A percentile compares a stretch with the other conserved stretches of the same genome.
Evolutionary conservation across 2,113 vertebrate species (phyloP).

Genomic region (Oplegnathus fasciatus): DNA sequence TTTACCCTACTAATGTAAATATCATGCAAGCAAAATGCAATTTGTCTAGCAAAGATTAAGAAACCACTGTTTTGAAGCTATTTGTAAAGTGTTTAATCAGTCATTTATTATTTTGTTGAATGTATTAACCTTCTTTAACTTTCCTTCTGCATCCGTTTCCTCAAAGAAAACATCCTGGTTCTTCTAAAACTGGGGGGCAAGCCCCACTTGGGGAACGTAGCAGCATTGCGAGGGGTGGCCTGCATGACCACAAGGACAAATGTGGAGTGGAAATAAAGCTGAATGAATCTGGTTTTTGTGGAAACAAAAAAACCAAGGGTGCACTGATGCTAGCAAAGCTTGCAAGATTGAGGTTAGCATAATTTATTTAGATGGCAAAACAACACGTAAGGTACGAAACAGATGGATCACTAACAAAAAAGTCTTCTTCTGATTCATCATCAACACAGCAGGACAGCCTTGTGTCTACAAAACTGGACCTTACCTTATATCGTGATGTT

Average conservation of each 20-base stretch:
- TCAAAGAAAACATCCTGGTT: conserved; percentile 10
- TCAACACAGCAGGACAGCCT: neutral
- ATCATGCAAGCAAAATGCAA: neutral
- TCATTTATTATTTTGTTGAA: neutral
- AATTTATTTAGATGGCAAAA: neutral
- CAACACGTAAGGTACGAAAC: neutral
- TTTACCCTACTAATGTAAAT: conserved; percentile 9
- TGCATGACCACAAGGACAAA: neutral
- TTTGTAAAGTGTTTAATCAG: neutral
- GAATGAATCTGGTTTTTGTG: neutral
- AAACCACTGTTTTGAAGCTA: neutral
- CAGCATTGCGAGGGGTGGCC: neutral
- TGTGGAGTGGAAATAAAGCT: neutral
- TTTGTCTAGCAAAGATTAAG: neutral
- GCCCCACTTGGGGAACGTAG: too few species aligned
- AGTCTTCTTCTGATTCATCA: neutral
- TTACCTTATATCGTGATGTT: neutral
- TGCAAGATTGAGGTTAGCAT: neutral
- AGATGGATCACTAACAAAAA: neutral
- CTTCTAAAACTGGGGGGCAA: neutral
- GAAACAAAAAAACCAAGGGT: too few species aligned
- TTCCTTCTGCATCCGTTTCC: neutral
- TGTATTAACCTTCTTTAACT: neutral
- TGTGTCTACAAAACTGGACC: neutral
- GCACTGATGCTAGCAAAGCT: neutral